Evolutionary conservation across 92 coral and sea anemone species (phyloP).

Genomic region (Epizoanthus ramosus): DNA sequence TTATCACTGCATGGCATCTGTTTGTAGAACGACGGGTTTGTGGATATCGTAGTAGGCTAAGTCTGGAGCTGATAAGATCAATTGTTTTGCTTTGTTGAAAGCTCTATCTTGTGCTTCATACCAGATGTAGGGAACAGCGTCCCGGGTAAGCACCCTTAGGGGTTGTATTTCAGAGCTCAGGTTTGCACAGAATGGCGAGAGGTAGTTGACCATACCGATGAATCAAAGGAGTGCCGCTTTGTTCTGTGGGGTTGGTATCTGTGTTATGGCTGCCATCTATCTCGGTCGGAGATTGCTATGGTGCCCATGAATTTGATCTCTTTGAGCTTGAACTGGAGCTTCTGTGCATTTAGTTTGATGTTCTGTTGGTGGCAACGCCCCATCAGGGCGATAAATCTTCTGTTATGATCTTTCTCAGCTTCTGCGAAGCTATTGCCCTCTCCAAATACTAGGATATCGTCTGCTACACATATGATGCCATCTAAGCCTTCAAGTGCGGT

Average conservation of each 20-base stretch:
- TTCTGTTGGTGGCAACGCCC: slow-evolving; percentile 26
- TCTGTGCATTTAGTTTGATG: slow-evolving; percentile 44
- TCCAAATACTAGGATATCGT: slow-evolving; percentile 60
- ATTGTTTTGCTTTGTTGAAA: slow-evolving; percentile 52
- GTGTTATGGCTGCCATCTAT: too few relatives aligned
- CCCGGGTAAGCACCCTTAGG: slow-evolving; percentile 41
- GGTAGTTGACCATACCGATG: slow-evolving; percentile 65
- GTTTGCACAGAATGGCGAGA: slow-evolving; percentile 63
- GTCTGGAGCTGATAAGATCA: slow-evolving; percentile 48
- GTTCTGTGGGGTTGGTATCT: slow-evolving; percentile 9
- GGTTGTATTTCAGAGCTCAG: slow-evolving; percentile 59
- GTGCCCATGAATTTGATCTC: too few relatives aligned
- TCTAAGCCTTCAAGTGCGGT: slow-evolving; percentile 43
- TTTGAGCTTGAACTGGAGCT: too few relatives aligned
- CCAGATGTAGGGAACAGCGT: slow-evolving; percentile 63
- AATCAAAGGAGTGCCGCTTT: slow-evolving; percentile 62
- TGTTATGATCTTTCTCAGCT: slow-evolving; percentile 61
- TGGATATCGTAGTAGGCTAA: slow-evolving; percentile 46
- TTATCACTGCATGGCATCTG: slow-evolving; percentile 51
- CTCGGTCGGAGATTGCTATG: slow-evolving; percentile 8
- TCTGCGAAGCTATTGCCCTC: slow-evolving; percentile 51
- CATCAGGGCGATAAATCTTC: slow-evolving; percentile 57
- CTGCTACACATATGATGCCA: slow-evolving; percentile 52
- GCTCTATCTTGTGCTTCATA: slow-evolving; percentile 59
- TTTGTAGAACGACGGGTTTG: slow-evolving; percentile 56